Conservation (phyloP, 2,888 invertebrate genomes). For the Eumacrocentrus americanus region DNA sequence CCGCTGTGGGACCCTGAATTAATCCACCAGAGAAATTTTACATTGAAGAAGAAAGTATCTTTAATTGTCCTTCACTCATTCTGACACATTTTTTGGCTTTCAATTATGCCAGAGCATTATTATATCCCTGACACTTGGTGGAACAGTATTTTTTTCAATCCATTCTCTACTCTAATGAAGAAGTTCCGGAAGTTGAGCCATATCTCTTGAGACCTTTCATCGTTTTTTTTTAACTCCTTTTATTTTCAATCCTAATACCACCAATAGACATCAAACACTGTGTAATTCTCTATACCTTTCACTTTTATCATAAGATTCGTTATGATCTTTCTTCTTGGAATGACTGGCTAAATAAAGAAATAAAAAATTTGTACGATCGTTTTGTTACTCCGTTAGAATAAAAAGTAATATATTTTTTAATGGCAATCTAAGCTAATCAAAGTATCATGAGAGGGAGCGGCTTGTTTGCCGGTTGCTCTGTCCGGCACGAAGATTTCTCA, state of each 20-base stretch:
- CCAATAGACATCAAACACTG: too few species aligned
- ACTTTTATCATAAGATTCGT: constrained; percentile 29
- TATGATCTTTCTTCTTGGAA: constrained; percentile 20
- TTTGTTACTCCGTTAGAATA: constrained; percentile 14
- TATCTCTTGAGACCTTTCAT: not conserved
- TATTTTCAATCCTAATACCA: too few species aligned
- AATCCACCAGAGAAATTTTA: constrained; percentile 6
- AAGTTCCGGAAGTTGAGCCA: not conserved
- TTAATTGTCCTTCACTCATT: constrained; percentile 3
- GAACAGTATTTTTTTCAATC: not conserved
- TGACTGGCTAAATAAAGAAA: constrained; percentile 4
- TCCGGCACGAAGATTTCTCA: constrained; percentile 33
- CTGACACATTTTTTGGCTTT: not conserved
- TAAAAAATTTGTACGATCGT: constrained; percentile 9
- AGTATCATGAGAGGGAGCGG: constrained; percentile 8
- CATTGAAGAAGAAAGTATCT: constrained; percentile 4
- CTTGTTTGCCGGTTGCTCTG: constrained; percentile 23
- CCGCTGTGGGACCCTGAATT: not conserved
- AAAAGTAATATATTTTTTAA: not conserved
- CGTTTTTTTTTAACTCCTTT: too few species aligned
- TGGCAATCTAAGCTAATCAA: not conserved
- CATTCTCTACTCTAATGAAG: not conserved
- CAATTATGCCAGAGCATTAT: not conserved
- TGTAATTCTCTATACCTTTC: too few species aligned
- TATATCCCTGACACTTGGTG: not conserved